Conservation (phyloP, 2,888 invertebrate genomes). For the Arctia plantaginis region DNA sequence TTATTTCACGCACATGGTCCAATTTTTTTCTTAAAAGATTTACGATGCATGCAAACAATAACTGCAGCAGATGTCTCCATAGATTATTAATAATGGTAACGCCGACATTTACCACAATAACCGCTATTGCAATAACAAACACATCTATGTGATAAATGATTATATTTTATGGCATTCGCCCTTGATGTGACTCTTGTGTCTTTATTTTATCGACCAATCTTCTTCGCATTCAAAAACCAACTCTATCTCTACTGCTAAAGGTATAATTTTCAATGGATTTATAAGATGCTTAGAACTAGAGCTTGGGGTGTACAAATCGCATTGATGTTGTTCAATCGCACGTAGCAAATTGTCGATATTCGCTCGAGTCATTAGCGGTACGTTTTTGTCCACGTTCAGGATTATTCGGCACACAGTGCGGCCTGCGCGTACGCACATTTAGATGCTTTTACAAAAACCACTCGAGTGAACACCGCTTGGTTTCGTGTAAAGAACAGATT, state of each 20-base stretch:
- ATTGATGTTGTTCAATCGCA: constrained; percentile 84
- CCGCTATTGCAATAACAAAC: constrained; percentile 81
- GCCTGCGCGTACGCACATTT: constrained; percentile 59
- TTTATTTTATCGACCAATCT: constrained; percentile 73
- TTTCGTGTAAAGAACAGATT: constrained; percentile 62
- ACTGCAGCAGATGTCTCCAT: constrained; percentile 78
- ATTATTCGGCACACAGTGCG: constrained; percentile 60
- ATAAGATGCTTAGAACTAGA: constrained; percentile 60
- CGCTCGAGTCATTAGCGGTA: constrained; percentile 75
- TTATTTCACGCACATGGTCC: constrained; percentile 58
- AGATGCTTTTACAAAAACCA: constrained; percentile 65
- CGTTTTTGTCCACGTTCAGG: constrained; percentile 66
- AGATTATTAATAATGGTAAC: constrained; percentile 79
- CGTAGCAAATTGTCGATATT: constrained; percentile 84
- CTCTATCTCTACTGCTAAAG: constrained; percentile 26
- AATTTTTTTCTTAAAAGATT: constrained; percentile 59
- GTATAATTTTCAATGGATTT: constrained; percentile 36
- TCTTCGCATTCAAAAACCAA: constrained; percentile 31
- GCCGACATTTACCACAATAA: constrained; percentile 83
- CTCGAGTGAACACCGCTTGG: constrained; percentile 64
- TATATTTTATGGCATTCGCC: constrained; percentile 82
- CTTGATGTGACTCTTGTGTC: constrained; percentile 78
- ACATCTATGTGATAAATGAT: constrained; percentile 83
- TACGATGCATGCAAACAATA: constrained; percentile 64
- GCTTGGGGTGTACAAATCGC: constrained; percentile 75